Base-by-base conservation (phyloP, 2,113 vertebrate genomes). In the Coreoperca whiteheadi region DNA sequence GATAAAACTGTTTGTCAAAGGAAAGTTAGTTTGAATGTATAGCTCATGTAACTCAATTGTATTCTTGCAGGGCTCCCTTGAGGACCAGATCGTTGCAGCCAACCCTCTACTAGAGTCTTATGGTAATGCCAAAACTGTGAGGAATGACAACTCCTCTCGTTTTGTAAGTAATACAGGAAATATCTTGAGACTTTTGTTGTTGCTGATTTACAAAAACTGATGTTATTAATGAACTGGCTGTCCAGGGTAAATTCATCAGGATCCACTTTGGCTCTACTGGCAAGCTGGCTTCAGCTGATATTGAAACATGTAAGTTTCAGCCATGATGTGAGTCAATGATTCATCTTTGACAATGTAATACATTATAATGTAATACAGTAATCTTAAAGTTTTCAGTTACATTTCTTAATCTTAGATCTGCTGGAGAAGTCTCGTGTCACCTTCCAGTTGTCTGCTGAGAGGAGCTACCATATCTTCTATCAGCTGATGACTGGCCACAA, bases 61-160 rank as follows among this genome's bases (percentile, higher is more conserved):
- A n/a, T 2, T 39, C 15, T 69, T 30, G 18, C 25, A 97, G 97
- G 97, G 97, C 8, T 97, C 96, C 0, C 94, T 94, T 67, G 90
- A 96, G 79, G 90, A 96, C 94, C 95, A 96, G 87, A 97, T 97
- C 88, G 87, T 94, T 79, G 93, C 92, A 60, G 93, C 93, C 25
- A 94, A 94, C 84, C 93, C 93, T 63, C 88, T 96, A 61, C 89
- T 97, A 63, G 96, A 97, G 66, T 95, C 96, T 63, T 96, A 96
- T 85, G 96, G 96, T 84, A 97, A 97, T 2, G 96, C 96, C 89
- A 97, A 97, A 90, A 97, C 96, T 0, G 95, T 97, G 94, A 96
- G 96, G 85, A 97, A 97, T 65, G 96, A 97, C 94, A 97, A 96
- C 83, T 96, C 96, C 10, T 97, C 96, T 60, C 96, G 95, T 74